phyloP scores from a whole-genome alignment of 2,797 vertebrate genomes.

The Acomys russatus region DNA sequence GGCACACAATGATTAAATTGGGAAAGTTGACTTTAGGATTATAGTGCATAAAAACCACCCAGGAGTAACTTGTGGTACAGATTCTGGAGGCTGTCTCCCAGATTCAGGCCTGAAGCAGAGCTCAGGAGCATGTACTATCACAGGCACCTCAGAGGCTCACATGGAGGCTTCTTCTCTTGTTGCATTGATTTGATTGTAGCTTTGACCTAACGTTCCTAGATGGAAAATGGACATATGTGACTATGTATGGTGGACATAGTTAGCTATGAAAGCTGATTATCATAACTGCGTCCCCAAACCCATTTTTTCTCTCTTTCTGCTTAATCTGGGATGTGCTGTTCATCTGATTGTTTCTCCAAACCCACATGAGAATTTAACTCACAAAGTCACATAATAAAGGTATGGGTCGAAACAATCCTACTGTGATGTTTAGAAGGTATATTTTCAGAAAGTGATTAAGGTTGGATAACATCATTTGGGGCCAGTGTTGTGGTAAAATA shows the following conservation, averaged over 20 bases:
- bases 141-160: background rate
- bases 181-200: background rate
- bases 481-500: background rate
- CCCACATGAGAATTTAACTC: background rate
- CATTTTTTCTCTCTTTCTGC: background rate
- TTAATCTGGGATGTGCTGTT: background rate
- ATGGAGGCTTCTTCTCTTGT: background rate
- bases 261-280: background rate
- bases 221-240: background rate
- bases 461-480: background rate
- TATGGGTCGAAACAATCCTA: background rate
- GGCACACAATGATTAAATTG: background rate
- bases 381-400: background rate
- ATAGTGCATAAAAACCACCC: constrained; percentile 7
- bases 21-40: constrained; percentile 46
- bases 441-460: background rate
- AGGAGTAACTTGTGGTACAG: constrained; percentile 12
- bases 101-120: background rate
- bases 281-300: background rate
- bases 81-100: background rate
- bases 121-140: background rate
- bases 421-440: background rate
- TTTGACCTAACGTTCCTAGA: background rate
- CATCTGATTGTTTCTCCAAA: background rate
- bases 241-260: background rate